Base-by-base conservation (phyloP, 2,888 invertebrate genomes). In the Xanthia togata region DNA sequence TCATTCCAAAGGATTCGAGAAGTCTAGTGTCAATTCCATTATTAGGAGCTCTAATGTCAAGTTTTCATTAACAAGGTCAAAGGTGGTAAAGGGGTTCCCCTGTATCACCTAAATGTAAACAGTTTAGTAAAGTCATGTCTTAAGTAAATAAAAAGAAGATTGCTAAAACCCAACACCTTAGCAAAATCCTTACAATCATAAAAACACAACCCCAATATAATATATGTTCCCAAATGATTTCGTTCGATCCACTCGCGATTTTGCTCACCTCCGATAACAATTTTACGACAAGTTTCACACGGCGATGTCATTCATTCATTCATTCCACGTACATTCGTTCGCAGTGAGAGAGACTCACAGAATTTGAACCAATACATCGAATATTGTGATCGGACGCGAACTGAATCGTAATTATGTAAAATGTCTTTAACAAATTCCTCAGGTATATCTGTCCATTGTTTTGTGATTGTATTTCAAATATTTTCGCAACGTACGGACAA, bases 281-380 rank as follows among this genome's bases (percentile, higher is more conserved):
- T 84, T 80, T 69, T 50, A 83, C 68, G 73, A 68, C 50, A 69
- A 53, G 53, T 72, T 81, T 81, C 77, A 81, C 85, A 85, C 70
- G 67, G 14, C 31, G 6, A 68, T 26, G 59, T 35, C 35, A 14
- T 31, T 47, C 47, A 38, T 65, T 68, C 69, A 82, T 83, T 81
- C 71, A 60, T 26, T 60, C 53, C 86, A 78, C 83, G 83, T 85
- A 47, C 62, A 47, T 57, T 41, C 26, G 31, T 73, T 69, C 64
- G 60, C 72, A 75, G 82, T n/a, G 85, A 82, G 81, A 79, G 71
- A 73, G 62, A 86, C 81, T 71, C 65, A 4, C 79, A 78, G 87
- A 88, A 89, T 83, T 81, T 69, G 79, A 73, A 75, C 65, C 78
- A 64, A 88, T 88, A 84, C 87, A 73, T 76, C 83, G 87, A 89